Evolutionary conservation across 2,113 vertebrate genomes (phyloP).

Genomic region (Neolamprologus falcicula): DNA sequence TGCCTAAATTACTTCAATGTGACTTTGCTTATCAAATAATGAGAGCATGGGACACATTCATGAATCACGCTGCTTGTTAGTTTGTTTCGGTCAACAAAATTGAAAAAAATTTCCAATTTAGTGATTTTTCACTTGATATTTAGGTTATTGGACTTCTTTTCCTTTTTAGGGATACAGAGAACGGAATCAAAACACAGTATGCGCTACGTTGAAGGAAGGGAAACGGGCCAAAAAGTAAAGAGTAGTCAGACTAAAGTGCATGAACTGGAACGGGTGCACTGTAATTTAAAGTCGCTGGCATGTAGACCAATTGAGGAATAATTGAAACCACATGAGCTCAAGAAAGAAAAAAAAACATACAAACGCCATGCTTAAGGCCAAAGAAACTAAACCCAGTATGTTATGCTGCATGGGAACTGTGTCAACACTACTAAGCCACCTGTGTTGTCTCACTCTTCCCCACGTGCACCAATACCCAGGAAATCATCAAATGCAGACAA

Average conservation of each 20-base stretch:
- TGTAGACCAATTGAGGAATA: background rate
- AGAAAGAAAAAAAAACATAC: background rate
- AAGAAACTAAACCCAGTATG: background rate
- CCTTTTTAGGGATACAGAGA: background rate
- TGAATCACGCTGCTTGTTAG: background rate
- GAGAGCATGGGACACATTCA: background rate
- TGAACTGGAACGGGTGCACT: background rate
- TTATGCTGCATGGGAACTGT: background rate
- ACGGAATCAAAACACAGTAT: background rate
- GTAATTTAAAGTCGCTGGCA: background rate
- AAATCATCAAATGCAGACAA: conserved; percentile 2
- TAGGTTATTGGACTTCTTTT: background rate
- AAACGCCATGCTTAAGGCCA: background rate
- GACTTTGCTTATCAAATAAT: conserved; percentile 5
- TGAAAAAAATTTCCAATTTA: background rate
- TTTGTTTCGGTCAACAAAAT: background rate
- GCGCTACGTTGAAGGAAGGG: background rate
- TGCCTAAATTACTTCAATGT: background rate
- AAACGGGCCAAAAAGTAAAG: background rate
- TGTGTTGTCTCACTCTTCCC: background rate
- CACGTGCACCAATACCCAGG: background rate
- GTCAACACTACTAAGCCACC: conserved; percentile 17
- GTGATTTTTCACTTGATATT: background rate
- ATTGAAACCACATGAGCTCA: conserved; percentile 37
- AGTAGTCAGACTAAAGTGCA: background rate